phyloP scores from a whole-genome alignment of 2,113 vertebrate genomes.

The Edolisoma coerulescens region DNA sequence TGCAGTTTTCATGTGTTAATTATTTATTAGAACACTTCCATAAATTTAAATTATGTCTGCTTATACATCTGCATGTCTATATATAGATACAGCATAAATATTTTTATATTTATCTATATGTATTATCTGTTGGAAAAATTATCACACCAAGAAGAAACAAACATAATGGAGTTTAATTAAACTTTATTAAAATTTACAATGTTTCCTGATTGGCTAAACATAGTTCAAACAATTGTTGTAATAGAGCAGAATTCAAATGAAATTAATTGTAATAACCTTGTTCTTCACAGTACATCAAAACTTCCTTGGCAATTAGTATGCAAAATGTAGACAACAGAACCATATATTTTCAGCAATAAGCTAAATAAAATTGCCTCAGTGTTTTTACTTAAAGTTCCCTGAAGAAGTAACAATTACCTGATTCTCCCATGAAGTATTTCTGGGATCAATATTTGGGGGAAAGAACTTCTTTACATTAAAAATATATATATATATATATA shows the following conservation, averaged over 20 bases:
- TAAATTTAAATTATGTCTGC: background rate
- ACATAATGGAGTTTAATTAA: background rate
- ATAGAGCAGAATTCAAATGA: background rate
- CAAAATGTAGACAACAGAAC: background rate
- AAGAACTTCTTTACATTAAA: background rate
- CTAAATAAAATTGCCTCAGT: background rate
- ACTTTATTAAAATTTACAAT: background rate
- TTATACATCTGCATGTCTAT: background rate
- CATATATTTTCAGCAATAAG: background rate
- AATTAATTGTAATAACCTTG: background rate
- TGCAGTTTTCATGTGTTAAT: background rate
- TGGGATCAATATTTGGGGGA: background rate
- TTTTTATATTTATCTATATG: background rate
- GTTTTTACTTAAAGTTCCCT: background rate
- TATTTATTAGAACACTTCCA: background rate
- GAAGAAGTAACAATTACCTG: background rate
- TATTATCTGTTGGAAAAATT: background rate
- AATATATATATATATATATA: background rate
- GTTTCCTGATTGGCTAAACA: background rate
- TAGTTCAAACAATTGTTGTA: background rate
- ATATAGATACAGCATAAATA: background rate
- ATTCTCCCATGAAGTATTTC: background rate
- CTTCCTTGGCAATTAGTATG: background rate
- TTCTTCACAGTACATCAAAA: background rate
- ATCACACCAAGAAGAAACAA: background rate